These are phyloP conservation scores for Eubucco bourcierii DNA, from an alignment of 2,113 vertebrate genomes.

Conservation along the genomic window DNA sequence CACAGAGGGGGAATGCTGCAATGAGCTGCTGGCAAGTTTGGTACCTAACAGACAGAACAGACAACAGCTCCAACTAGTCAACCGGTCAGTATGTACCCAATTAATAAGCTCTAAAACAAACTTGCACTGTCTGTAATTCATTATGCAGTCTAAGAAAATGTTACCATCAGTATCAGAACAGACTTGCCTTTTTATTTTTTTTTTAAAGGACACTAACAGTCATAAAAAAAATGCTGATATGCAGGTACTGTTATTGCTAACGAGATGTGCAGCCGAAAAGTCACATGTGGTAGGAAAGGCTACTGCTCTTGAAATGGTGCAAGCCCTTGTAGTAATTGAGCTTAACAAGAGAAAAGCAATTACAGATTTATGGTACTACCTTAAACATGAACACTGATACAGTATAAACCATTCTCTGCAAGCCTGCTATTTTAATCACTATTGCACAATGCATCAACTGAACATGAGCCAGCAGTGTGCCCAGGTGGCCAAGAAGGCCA, in stretches of 20 bases:
- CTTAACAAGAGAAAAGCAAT: background rate
- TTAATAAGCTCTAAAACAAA: background rate
- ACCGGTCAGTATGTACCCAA: background rate
- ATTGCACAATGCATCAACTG: fast-evolving
- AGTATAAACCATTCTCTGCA: background rate
- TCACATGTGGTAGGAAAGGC: background rate
- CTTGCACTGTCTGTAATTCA: background rate
- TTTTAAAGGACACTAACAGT: background rate
- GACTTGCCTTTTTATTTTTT: background rate
- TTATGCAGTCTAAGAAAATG: background rate
- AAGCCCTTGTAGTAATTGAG: background rate
- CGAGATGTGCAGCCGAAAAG: background rate
- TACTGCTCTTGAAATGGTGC: background rate
- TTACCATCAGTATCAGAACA: background rate
- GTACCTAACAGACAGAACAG: background rate
- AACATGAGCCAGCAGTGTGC: too few relatives aligned
- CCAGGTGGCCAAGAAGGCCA: too few relatives aligned
- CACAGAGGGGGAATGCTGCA: background rate
- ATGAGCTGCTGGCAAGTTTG: background rate
- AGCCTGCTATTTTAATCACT: background rate
- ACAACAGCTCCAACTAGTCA: background rate
- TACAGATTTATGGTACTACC: background rate
- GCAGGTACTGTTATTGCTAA: background rate
- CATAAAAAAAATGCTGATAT: background rate
- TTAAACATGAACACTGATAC: background rate